phyloP scores from a whole-genome alignment of 2,888 invertebrate species.

The Strigamia crassipes region DNA sequence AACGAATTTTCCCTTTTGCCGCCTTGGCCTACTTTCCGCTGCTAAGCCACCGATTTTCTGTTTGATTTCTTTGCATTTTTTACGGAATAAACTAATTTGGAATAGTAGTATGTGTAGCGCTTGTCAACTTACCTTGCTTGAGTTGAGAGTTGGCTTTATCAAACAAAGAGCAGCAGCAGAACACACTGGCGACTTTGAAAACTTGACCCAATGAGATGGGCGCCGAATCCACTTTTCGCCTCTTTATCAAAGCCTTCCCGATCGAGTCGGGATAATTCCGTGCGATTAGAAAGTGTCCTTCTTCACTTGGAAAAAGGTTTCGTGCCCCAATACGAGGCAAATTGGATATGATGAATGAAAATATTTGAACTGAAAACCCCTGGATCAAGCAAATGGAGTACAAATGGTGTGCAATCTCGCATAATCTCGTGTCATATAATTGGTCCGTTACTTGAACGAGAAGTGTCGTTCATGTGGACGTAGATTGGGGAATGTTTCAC shows the following conservation, averaged over 20 bases:
- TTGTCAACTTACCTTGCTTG: conserved; percentile 48
- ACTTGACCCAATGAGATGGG: conserved; percentile 43
- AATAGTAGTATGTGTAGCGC: neutral
- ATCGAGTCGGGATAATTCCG: neutral
- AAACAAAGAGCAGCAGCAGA: conserved; percentile 45
- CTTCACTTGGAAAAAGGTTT: conserved; percentile 25
- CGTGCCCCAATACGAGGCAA: conserved; percentile 26
- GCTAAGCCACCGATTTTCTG: neutral
- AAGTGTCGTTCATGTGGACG: conserved; percentile 45
- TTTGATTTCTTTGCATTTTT: neutral
- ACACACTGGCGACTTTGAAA: conserved; percentile 46
- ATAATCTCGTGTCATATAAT: conserved; percentile 48
- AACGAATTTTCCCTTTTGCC: conserved; percentile 40
- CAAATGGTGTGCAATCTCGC: conserved; percentile 48
- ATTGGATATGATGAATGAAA: conserved; percentile 46
- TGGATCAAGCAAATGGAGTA: conserved; percentile 48
- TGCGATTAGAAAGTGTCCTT: conserved; percentile 24
- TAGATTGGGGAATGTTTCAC: conserved; percentile 37
- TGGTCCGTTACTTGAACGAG: conserved; percentile 47
- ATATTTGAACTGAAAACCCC: conserved; percentile 47
- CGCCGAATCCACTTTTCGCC: conserved; percentile 39
- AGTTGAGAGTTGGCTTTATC: conserved; percentile 47
- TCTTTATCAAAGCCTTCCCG: conserved; percentile 33
- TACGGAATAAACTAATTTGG: neutral
- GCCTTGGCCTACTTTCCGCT: conserved; percentile 29